These are phyloP conservation scores for Neomonachus schauinslandi DNA, from an alignment of 2,113 vertebrate genomes.

Conservation along the genomic window DNA sequence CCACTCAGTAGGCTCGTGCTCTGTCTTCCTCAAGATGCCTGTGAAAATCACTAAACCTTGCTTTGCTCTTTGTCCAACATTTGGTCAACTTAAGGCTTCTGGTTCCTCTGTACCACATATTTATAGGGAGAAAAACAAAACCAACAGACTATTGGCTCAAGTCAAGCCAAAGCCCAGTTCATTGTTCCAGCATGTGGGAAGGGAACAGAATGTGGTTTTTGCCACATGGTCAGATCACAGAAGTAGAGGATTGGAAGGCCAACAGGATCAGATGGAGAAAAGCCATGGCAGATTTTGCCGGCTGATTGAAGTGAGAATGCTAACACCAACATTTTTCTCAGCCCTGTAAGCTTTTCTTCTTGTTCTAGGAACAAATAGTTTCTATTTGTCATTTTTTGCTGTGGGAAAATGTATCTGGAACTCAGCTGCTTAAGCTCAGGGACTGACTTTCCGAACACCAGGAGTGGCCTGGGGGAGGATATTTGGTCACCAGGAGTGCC, in stretches of 20 bases:
- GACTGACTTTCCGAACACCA: not conserved
- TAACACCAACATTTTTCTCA: not conserved
- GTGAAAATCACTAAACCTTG: not conserved
- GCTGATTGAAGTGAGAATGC: not conserved
- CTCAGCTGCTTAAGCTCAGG: not conserved
- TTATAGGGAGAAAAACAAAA: not conserved
- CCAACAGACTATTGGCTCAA: not conserved
- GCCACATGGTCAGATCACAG: not conserved
- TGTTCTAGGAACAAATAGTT: not conserved
- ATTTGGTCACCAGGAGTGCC: not conserved
- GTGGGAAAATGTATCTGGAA: not conserved
- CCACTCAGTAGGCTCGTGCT: not conserved
- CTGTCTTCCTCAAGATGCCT: not conserved
- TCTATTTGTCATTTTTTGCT: not conserved
- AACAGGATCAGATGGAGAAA: not conserved
- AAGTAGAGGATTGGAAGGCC: not conserved
- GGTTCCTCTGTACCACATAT: not conserved
- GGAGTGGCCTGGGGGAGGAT: accelerated
- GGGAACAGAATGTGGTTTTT: not conserved
- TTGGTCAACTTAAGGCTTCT: not conserved
- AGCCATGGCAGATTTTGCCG: not conserved
- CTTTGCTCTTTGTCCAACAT: not conserved
- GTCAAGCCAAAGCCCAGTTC: not conserved
- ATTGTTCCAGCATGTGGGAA: not conserved
- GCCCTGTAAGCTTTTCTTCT: not conserved